phyloP scores from a whole-genome alignment of 2,113 vertebrate species.

The Chaenocephalus aceratus region DNA sequence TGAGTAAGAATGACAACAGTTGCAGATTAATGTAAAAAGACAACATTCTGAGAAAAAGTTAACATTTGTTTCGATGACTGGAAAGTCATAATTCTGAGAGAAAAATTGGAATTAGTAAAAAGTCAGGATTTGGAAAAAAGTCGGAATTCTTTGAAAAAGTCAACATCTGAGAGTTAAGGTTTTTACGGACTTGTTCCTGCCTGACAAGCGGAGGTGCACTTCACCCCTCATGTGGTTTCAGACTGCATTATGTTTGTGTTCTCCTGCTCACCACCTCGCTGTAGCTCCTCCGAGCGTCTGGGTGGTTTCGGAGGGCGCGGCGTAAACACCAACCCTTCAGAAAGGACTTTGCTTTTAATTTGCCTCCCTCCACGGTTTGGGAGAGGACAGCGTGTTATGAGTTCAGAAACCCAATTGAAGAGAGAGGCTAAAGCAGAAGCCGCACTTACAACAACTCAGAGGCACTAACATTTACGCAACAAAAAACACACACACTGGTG shows the following conservation, averaged over 20 bases:
- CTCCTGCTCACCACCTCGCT: slow-evolving; percentile 25
- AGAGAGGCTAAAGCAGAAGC: slow-evolving; percentile 39
- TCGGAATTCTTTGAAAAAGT: no score
- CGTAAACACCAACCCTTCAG: slow-evolving; percentile 50
- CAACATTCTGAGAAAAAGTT: no score
- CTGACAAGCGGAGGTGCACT: background rate
- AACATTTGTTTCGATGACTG: no score
- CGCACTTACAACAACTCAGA: slow-evolving; percentile 51
- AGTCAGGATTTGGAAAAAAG: no score
- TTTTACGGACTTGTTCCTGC: no score
- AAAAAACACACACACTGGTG: slow-evolving; percentile 43
- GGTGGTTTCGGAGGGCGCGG: slow-evolving; percentile 59
- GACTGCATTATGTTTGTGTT: slow-evolving; percentile 1
- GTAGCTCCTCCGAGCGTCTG: slow-evolving; percentile 26
- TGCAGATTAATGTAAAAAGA: no score
- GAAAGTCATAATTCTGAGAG: no score
- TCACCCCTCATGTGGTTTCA: slow-evolving; percentile 7
- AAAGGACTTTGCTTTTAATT: slow-evolving; percentile 3
- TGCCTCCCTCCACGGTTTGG: slow-evolving; percentile 42
- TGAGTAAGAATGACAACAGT: no score
- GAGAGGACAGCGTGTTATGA: slow-evolving; percentile 61
- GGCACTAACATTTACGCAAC: slow-evolving; percentile 65
- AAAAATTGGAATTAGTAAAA: no score
- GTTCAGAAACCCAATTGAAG: slow-evolving; percentile 68
- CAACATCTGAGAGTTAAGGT: no score